Percentiles rank a stretch among this genome's conserved stretches.
phyloP scores from a whole-genome alignment of 2,113 vertebrate genomes.

The Ifrita kowaldi region DNA sequence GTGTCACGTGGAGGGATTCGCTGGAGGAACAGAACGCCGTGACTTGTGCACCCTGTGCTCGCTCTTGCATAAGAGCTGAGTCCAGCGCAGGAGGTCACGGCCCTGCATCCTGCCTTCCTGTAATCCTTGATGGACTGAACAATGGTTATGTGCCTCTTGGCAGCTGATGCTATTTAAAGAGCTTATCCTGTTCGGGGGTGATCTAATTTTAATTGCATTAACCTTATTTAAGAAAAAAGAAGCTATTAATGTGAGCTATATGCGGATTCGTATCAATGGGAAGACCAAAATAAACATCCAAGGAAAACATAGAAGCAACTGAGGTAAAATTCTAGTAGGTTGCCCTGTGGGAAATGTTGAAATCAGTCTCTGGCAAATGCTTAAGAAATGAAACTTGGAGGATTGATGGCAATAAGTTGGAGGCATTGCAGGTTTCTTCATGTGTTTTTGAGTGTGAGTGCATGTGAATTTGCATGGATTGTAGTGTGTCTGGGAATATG shows the following conservation, averaged over 20 bases:
- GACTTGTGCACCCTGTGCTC: background rate
- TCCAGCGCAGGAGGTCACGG: background rate
- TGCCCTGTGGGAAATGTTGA: background rate
- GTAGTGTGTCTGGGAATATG: background rate
- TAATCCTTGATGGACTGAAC: constrained; percentile 23
- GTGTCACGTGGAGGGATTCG: background rate
- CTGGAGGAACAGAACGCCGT: background rate
- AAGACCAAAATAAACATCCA: constrained; percentile 26
- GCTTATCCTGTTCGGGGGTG: constrained; percentile 41
- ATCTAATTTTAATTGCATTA: constrained; percentile 66
- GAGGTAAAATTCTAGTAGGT: background rate
- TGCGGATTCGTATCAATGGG: background rate
- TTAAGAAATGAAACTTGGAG: background rate
- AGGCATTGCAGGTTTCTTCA: background rate
- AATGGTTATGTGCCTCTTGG: background rate
- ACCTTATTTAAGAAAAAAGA: constrained; percentile 47
- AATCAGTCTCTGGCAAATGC: background rate
- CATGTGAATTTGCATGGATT: background rate
- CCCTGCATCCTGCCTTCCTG: constrained; percentile 49
- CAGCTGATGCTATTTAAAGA: constrained; percentile 51
- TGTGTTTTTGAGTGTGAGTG: background rate
- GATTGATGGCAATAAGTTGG: background rate
- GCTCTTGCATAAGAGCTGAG: background rate
- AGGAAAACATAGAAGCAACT: background rate
- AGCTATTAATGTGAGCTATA: background rate